These are phyloP conservation scores for Nibea albiflora DNA, from an alignment of 2,113 vertebrate genomes.

Conservation along the genomic window DNA sequence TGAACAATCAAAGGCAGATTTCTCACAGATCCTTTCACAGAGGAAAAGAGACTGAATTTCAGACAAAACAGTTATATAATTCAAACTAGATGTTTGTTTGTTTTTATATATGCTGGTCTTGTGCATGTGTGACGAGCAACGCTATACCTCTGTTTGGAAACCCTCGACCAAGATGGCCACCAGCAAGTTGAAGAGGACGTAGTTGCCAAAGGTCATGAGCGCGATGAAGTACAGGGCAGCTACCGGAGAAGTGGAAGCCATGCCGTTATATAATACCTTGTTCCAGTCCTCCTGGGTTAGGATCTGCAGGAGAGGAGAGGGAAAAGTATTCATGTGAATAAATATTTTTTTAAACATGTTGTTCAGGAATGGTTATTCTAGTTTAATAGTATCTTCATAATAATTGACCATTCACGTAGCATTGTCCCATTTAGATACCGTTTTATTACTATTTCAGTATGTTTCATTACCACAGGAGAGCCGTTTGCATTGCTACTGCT, in stretches of 20 bases:
- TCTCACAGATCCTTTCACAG: neutral
- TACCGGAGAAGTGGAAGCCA: constrained; percentile 96
- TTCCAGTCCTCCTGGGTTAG: constrained; percentile 99
- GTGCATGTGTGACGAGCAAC: neutral
- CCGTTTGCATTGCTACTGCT: neutral
- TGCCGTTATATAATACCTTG: constrained; percentile 96
- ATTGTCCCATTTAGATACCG: neutral
- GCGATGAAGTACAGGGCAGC: constrained; percentile 98
- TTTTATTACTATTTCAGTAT: no score
- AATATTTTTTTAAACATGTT: neutral
- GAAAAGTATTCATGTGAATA: neutral
- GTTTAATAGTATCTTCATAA: neutral
- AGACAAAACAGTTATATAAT: neutral
- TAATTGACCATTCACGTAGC: neutral
- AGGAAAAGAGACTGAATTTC: neutral
- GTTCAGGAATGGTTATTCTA: neutral
- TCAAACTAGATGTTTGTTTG: neutral
- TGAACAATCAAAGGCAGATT: neutral
- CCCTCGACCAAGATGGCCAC: constrained; percentile 99
- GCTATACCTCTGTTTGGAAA: constrained; percentile 95
- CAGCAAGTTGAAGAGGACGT: constrained; percentile 97
- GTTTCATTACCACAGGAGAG: neutral
- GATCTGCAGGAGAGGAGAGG: constrained; percentile 83
- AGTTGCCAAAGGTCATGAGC: constrained; percentile 98
- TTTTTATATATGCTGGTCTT: neutral